Base-by-base conservation (phyloP, 2,797 vertebrate species). In the Trematomus bernacchii region DNA sequence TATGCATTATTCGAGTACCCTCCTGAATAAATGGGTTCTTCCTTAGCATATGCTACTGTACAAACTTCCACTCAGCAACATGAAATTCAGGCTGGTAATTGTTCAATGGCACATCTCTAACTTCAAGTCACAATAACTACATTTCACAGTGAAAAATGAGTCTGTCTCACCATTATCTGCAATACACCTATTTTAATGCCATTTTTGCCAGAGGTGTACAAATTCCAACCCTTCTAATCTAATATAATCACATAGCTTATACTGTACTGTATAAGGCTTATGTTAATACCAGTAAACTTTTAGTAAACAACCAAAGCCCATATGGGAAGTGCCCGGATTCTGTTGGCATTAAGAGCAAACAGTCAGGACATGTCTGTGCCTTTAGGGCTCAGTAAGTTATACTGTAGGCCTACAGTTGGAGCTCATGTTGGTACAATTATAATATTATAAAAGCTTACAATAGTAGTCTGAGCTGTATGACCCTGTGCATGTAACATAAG, bases 301-400 rank as follows among this genome's bases (percentile, higher is more conserved):
- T 1, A 44, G 18, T 10, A 62, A 53, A 67, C 13, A 50, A 77
- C 50, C 47, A 57, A 64, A 30, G 57, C 10, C 51, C 11, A 57
- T 19, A 15, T 33, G n/a, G 21, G 11, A 54, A 69, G 21, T 23
- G 68, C 65, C 37, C 8, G 7, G 37, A 23, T 68, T 71, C 54
- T 42, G 47, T 12, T 21, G 54, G 78, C 62, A 72, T 53, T 60
- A 59, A n/a, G 13, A 70, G 43, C 46, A 54, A 62, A 64, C 64
- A 74, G 78, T 78, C 53, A 50, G 37, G 76, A 80, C 74, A 52
- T 8, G 69, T 70, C 48, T 70, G 15, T 15, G 66, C 53, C 76
- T 75, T 50, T 0, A 63, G 79, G 75, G 72, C 70, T 50, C 1
- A 46, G 11, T 15, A 37, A 44, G 37, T 67, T 37, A 37, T 37